Percentiles rank a stretch among this genome's conserved stretches.
Evolutionary conservation across 2,113 vertebrate species (phyloP).

Genomic region (Psophia crepitans): DNA sequence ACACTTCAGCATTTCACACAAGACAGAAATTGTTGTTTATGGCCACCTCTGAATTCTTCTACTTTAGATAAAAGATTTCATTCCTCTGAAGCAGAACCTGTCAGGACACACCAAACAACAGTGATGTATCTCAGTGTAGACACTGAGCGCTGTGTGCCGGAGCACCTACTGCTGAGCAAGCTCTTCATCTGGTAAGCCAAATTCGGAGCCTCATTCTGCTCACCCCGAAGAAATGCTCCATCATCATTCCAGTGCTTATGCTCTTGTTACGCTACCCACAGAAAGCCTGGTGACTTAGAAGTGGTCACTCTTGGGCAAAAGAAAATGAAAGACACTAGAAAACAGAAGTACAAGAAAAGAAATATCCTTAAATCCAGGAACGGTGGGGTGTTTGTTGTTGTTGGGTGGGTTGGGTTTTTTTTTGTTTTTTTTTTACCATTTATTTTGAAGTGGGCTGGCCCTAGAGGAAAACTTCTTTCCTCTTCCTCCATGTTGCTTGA

Average conservation of each 20-base stretch:
- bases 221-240: background rate
- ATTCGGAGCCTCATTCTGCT: background rate
- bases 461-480: background rate
- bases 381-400: too few species aligned
- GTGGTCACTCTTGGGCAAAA: background rate
- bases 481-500: background rate
- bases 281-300: background rate
- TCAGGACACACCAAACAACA: background rate
- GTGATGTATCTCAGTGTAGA: background rate
- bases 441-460: background rate
- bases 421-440: background rate
- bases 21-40: background rate
- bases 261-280: background rate
- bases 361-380: background rate
- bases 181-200: background rate
- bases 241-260: background rate
- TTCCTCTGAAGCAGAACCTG: background rate
- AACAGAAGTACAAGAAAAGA: background rate
- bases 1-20: background rate
- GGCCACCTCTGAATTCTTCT: background rate
- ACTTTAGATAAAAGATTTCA: background rate
- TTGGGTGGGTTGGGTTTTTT: too few species aligned
- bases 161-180: background rate
- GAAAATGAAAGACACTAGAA: background rate
- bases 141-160: background rate